Base-by-base conservation (phyloP, 2,113 vertebrate species). In the Agelaius phoeniceus region DNA sequence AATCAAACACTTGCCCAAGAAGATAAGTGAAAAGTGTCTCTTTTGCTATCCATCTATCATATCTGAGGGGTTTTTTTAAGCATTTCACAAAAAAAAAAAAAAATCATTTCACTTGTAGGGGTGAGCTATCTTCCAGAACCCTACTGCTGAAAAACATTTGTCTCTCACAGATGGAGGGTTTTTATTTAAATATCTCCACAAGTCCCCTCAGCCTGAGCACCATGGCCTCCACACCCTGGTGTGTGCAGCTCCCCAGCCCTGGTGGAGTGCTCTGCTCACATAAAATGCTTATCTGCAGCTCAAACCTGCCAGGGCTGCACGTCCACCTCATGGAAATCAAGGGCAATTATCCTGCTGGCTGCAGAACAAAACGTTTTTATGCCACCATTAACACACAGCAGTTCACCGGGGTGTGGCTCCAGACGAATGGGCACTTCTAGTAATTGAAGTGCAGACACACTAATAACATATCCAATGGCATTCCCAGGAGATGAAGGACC, bases 361-460 rank as follows among this genome's bases (percentile, higher is more conserved):
- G 31, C 68, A 75, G 69, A 87, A 77, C 76, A 90, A 83, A 86
- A 59, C 66, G 18, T 71, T 86, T 76, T 82, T 35, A n/a, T 71
- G 82, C 57, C 23, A 23, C 65, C 57, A 54, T 59, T 61, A 92
- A 77, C 22, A 68, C 81, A 75, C 61, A 59, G 6, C 69, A 80
- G 35, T 33, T 84, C 67, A 22, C 39, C 10, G 1, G 31, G 93
- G 91, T 61, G 51, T 35, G 65, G 55, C 91, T 80, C 62, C 89
- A 82, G 54, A 88, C 65, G 66, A 96, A 95, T 48, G 87, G 94
- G 74, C 68, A 85, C 48, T 80, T 92, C 76, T 28, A 87, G 76
- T 31, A 46, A 81, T 65, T 67, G 76, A 74, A 71, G 35, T 43
- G n/a, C 43, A 59, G 31, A 66, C 21, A 16, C 16, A 28, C 26